A percentile compares a stretch with the other conserved stretches of the same genome.
phyloP scores from a whole-genome alignment of 2,797 vertebrate genomes.

The Benthosema pterotum region DNA sequence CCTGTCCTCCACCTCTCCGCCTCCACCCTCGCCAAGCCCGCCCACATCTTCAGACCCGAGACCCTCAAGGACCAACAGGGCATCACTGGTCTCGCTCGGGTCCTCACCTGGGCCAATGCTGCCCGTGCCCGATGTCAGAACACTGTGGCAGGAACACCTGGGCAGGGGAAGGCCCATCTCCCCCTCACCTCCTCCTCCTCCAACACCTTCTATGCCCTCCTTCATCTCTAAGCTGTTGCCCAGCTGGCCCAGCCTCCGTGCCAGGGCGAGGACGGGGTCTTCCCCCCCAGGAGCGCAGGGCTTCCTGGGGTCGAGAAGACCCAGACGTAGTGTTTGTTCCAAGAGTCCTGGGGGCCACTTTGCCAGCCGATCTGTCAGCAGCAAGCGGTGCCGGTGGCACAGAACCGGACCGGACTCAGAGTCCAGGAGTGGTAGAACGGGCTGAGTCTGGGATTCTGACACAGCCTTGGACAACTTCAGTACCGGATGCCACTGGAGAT shows the following conservation, averaged over 20 bases:
- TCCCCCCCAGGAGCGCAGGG: slow-evolving; percentile 52
- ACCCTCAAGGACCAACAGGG: slow-evolving; percentile 87
- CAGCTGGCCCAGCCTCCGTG: slow-evolving; percentile 60
- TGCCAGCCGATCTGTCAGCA: slow-evolving; percentile 72
- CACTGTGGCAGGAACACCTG: slow-evolving; percentile 78
- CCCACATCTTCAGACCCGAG: slow-evolving; percentile 81
- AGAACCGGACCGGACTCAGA: slow-evolving; percentile 42
- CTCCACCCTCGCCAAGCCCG: slow-evolving; percentile 52
- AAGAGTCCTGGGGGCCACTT: slow-evolving; percentile 69
- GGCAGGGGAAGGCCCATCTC: slow-evolving; percentile 21
- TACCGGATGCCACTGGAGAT: slow-evolving; percentile 40
- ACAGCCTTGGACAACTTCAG: slow-evolving; percentile 39
- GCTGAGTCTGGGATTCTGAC: slow-evolving; percentile 23
- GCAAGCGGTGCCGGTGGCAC: slow-evolving; percentile 74
- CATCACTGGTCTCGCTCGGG: slow-evolving; percentile 86
- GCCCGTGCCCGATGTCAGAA: slow-evolving; percentile 57
- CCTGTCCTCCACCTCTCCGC: background rate
- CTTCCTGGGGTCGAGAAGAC: slow-evolving; percentile 65
- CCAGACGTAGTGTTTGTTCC: slow-evolving; percentile 63
- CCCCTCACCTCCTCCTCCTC: background rate
- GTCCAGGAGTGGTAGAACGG: slow-evolving; percentile 1
- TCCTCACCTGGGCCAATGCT: slow-evolving; percentile 63
- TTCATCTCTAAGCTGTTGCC: slow-evolving; percentile 36
- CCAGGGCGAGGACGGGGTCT: slow-evolving; percentile 62
- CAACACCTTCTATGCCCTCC: slow-evolving; percentile 23